phyloP scores from a whole-genome alignment of 2,113 vertebrate genomes.

The Vimba vimba region DNA sequence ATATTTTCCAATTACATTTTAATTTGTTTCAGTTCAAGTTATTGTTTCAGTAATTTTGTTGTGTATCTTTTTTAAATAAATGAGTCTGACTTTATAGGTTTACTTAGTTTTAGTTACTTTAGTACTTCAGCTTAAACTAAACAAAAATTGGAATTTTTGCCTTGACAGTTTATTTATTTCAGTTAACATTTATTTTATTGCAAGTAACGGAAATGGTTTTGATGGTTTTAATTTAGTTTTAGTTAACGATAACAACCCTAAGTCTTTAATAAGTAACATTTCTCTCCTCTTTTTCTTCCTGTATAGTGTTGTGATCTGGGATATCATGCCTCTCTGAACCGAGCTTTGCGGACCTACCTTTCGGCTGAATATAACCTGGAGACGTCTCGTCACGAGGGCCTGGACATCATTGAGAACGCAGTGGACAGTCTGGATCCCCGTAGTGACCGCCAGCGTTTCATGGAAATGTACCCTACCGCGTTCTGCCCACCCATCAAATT shows the following conservation, averaged over 20 bases:
- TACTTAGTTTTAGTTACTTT: too few species aligned
- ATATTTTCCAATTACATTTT: neutral
- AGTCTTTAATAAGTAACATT: neutral
- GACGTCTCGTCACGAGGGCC: constrained; percentile 96
- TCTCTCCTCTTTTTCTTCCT: neutral
- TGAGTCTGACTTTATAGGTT: too few species aligned
- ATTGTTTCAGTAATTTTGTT: neutral
- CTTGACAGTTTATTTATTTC: too few species aligned
- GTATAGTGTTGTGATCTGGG: constrained; percentile 94
- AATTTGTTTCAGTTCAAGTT: neutral
- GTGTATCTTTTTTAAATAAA: neutral
- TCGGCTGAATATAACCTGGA: constrained; percentile 98
- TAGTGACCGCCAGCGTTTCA: constrained; percentile 95
- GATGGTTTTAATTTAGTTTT: too few species aligned
- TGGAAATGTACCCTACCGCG: constrained; percentile 96
- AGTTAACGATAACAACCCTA: too few species aligned
- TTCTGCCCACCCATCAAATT: constrained; percentile 97
- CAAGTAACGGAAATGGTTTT: too few species aligned
- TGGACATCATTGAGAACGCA: constrained; percentile 98
- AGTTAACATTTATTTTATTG: too few species aligned
- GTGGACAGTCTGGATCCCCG: constrained; percentile 96
- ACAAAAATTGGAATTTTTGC: too few species aligned
- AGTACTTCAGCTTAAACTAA: too few species aligned
- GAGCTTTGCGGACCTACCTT: constrained; percentile 93
- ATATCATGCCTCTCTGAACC: constrained; percentile 95